Evolutionary conservation across 2,113 vertebrate genomes (phyloP).

Genomic region (Poeciliopsis prolifica): DNA sequence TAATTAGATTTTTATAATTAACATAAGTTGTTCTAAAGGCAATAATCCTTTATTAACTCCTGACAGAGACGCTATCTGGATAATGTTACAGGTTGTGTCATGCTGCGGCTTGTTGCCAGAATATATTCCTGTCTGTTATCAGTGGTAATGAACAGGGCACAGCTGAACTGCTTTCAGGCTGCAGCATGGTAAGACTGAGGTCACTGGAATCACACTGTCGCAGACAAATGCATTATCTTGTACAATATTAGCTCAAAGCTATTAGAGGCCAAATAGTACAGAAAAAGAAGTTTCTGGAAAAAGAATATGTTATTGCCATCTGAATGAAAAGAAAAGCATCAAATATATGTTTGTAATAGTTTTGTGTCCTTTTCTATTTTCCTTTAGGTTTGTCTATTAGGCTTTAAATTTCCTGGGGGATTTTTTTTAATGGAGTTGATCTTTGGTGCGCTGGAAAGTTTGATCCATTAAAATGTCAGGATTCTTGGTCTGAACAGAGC

Average conservation of each 20-base stretch:
- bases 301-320: neutral
- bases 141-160: conserved; percentile 28
- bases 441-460: conserved; percentile 26
- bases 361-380: conserved; percentile 29
- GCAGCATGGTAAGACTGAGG: conserved; percentile 8
- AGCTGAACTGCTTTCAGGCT: conserved; percentile 1
- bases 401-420: conserved; percentile 10
- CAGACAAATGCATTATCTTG: conserved; percentile 1
- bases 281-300: neutral
- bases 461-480: conserved; percentile 13
- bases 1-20: conserved; percentile 54
- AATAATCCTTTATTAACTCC: neutral
- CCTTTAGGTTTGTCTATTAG: conserved; percentile 15
- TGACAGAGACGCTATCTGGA: conserved; percentile 34
- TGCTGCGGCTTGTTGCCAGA: conserved; percentile 7
- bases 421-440: neutral
- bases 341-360: conserved; percentile 10
- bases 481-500: conserved; percentile 24
- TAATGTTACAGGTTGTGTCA: conserved; percentile 38
- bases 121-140: conserved; percentile 27
- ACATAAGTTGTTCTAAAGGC: neutral
- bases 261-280: neutral
- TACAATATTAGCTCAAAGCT: neutral
- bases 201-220: neutral
- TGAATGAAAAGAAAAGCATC: neutral